Conservation (phyloP, 2,113 vertebrate genomes). For the Abramis brama region DNA sequence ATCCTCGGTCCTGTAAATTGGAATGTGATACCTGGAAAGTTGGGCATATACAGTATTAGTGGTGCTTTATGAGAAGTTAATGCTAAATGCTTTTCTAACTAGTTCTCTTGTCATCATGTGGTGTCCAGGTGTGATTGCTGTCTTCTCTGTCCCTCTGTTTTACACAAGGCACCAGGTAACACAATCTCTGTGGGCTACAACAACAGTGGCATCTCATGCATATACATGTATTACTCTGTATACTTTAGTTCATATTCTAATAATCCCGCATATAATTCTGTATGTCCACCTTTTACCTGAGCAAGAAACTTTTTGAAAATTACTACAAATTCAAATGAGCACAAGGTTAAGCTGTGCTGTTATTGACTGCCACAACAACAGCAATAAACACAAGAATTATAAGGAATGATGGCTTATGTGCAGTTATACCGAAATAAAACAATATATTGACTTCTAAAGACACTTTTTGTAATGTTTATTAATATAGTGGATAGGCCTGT, state of each 20-base stretch:
- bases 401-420: neutral
- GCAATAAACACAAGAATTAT: too few relatives aligned
- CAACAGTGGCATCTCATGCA: neutral
- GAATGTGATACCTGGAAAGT: neutral
- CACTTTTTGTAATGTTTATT: neutral
- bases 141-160: slow-evolving; percentile 89
- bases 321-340: too few relatives aligned
- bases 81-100: neutral
- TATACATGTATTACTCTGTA: neutral
- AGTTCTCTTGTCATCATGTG: neutral
- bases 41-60: too few relatives aligned
- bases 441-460: neutral
- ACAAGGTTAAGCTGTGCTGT: too few relatives aligned
- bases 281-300: too few relatives aligned
- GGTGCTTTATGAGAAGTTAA: neutral
- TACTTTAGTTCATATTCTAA: neutral
- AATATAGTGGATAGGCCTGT: neutral
- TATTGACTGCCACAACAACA: too few relatives aligned
- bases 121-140: slow-evolving; percentile 80
- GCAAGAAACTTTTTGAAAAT: too few relatives aligned
- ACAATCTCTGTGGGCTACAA: neutral
- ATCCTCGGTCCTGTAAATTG: neutral
- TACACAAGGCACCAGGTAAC: slow-evolving; percentile 87
- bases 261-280: neutral
- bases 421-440: neutral